A percentile compares a stretch with the other conserved stretches of the same genome.
Evolutionary conservation across 2,888 invertebrate species (phyloP).

Genomic region (Caradrina kadenii): DNA sequence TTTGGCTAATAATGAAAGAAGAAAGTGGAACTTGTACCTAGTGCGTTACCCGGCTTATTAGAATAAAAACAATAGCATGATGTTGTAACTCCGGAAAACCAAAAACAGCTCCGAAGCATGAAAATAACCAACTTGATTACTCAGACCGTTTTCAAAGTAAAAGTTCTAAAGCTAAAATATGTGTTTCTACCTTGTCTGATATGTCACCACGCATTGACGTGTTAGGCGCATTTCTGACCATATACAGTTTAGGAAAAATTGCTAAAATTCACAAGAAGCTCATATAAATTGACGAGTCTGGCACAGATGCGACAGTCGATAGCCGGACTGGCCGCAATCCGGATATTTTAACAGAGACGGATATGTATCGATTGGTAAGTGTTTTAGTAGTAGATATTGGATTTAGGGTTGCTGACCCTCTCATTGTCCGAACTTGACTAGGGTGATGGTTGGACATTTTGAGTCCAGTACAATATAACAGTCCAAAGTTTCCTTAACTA

Average conservation of each 20-base stretch:
- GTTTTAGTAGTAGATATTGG: constrained; percentile 43
- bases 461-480: not conserved
- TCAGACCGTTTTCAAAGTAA: not conserved
- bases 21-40: too few species aligned
- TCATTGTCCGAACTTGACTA: not conserved
- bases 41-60: too few species aligned
- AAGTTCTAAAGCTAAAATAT: not conserved
- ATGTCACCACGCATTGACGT: constrained; percentile 36
- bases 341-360: constrained; percentile 55
- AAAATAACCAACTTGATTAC: not conserved
- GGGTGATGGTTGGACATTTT: not conserved
- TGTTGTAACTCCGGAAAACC: too few species aligned
- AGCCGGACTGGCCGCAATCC: constrained; percentile 46
- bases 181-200: constrained; percentile 18
- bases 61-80: too few species aligned
- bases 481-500: not conserved
- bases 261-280: constrained; percentile 60
- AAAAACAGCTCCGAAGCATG: too few species aligned
- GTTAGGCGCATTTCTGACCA: constrained; percentile 67
- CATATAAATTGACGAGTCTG: constrained; percentile 68
- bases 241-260: constrained; percentile 58
- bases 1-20: too few species aligned
- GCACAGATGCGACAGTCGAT: constrained; percentile 59
- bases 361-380: constrained; percentile 79
- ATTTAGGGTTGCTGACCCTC: constrained; percentile 23